Evolutionary conservation across 2,113 vertebrate genomes (phyloP), one percentile per base, ranked within the genome.

Genomic region (Odocoileus hemionus): DNA sequence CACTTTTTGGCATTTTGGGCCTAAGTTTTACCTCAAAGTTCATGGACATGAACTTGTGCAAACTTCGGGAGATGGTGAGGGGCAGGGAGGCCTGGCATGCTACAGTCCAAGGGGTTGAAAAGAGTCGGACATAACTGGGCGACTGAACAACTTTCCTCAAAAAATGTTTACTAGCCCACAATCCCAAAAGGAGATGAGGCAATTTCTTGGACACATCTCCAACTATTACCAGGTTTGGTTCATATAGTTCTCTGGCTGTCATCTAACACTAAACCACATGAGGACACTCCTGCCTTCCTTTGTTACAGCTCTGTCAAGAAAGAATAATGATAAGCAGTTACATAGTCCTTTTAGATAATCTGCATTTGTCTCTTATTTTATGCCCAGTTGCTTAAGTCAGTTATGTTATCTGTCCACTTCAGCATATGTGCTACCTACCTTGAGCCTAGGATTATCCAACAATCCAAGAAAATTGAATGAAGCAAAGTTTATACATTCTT

Each of bases 401-500:
- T 33, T n/a, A 54, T 26, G 43, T 39, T 79, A 21, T 13, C 26
- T 33, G 64, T 15, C 6, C 61, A 95, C 17, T 30, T 85, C n/a
- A 79, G 54, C 33, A n/a, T 21, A 16, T 5, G 12, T 21, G 21
- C 10, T 96, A 98, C 99, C 98, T 96, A 99, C 99, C 99, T 99
- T 99, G 86, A 99, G 99, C 16, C 99, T 99, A 91, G 99, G 99
- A 50, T 99, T 99, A 98, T 99, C 99, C 21, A 99, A 94, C 96
- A 99, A 99, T 87, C 99, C 99, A 98, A 99, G 98, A 98, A 99
- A 99, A 98, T 99, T 99, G 98, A 99, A 99, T 0, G 99, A 99
- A 60, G 99, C 99, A 89, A 99, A 99, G 98, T 99, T 99, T 89
- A 99, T 96, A 97, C 99, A 99, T 97, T 99, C 98, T 96, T 99